A percentile compares a stretch with the other conserved stretches of the same genome.
These are phyloP conservation scores for Atherix ibis DNA, from an alignment of 2,888 invertebrate genomes.

Conservation along the genomic window DNA sequence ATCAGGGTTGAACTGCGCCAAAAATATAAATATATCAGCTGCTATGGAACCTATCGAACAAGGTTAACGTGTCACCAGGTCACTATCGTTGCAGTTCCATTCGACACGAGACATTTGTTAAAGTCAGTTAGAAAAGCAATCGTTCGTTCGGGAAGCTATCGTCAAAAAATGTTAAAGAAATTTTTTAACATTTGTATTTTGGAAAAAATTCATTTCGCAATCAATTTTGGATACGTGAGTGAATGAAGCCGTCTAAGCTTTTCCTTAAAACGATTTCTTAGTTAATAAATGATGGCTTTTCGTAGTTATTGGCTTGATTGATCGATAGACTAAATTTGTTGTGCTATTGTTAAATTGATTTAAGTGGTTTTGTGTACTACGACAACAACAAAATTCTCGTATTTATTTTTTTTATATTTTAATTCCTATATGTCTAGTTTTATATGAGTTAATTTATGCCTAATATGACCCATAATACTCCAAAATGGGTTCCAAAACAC, in stretches of 20 bases:
- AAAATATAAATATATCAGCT: no score
- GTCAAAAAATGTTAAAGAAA: not conserved
- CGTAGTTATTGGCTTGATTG: no score
- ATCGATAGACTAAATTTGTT: no score
- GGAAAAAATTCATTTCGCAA: not conserved
- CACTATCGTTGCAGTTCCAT: not conserved
- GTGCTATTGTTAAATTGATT: no score
- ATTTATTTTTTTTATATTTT: no score
- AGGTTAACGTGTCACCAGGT: slow-evolving; percentile 8
- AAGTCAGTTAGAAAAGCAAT: not conserved
- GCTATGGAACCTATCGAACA: no score
- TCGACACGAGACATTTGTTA: not conserved
- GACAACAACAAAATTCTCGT: no score
- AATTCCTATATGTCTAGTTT: no score
- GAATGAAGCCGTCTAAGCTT: no score
- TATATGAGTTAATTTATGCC: no score
- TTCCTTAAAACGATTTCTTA: not conserved
- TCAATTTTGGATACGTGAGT: not conserved
- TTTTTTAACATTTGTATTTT: not conserved
- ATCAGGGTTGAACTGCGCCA: no score
- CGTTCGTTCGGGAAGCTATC: not conserved
- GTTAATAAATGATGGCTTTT: not conserved
- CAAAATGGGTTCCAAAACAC: slow-evolving; percentile 15
- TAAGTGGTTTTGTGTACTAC: no score
- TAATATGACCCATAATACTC: slow-evolving; percentile 10